A percentile compares a stretch with the other conserved stretches of the same genome.
Conservation (phyloP, 2,113 vertebrate genomes). For the Xenus cinereus region DNA sequence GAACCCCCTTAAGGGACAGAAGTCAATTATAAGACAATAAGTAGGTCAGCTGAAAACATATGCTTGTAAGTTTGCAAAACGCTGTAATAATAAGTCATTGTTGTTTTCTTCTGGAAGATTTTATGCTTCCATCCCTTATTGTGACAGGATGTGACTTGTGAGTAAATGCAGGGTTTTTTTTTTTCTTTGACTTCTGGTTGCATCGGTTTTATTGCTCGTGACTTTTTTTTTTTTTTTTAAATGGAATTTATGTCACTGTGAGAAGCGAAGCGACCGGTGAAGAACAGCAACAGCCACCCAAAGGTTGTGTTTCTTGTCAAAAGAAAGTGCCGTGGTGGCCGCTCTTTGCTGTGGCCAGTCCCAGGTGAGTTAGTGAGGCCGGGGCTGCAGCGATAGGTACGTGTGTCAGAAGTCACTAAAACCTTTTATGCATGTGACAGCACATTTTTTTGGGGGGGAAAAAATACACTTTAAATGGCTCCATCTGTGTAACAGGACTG, state of each 20-base stretch:
- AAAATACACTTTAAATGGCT: not conserved
- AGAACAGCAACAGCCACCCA: not conserved
- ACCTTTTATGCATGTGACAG: not conserved
- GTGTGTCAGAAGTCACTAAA: not conserved
- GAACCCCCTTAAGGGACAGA: slow-evolving; percentile 68
- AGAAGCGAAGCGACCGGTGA: not conserved
- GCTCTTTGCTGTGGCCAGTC: not conserved
- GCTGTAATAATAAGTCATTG: not conserved
- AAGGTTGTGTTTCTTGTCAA: not conserved
- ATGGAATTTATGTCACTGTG: not conserved
- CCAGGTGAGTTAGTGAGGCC: not conserved
- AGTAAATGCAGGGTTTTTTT: not conserved
- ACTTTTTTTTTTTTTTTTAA: not conserved
- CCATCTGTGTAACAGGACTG: not conserved
- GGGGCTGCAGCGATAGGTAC: not conserved
- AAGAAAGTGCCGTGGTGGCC: fast-evolving
- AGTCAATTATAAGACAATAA: slow-evolving; percentile 76
- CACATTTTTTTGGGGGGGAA: not conserved
- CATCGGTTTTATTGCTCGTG: fast-evolving
- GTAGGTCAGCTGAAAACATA: slow-evolving; percentile 71
- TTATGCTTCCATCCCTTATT: not conserved
- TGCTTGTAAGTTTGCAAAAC: not conserved
- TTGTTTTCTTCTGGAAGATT: not conserved
- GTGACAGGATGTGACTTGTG: not conserved
- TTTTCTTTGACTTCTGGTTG: not conserved